Percentiles rank a stretch among this genome's conserved stretches.
These are phyloP conservation scores for Myanophis thanlyinensis DNA, from an alignment of 2,113 vertebrate genomes.

Conservation along the genomic window DNA sequence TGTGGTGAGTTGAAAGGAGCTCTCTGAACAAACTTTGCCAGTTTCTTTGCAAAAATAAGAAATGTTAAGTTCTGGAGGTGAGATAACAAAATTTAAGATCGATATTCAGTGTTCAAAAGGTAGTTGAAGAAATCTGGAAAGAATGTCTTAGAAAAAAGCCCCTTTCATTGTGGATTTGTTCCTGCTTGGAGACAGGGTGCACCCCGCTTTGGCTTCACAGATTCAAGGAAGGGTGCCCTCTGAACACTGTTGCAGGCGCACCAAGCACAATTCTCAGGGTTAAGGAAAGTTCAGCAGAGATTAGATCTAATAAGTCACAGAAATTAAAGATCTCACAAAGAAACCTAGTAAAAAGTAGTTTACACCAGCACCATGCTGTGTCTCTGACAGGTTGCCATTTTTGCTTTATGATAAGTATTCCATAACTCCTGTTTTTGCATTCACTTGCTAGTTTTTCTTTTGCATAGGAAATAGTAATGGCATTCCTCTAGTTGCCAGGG, in stretches of 20 bases:
- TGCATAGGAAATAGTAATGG: neutral
- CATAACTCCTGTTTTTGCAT: neutral
- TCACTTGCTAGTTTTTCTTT: neutral
- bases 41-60: neutral
- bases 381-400: neutral
- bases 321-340: neutral
- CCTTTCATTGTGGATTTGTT: neutral
- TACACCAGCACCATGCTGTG: neutral
- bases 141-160: neutral
- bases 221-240: neutral
- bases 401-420: neutral
- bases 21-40: neutral
- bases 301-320: neutral
- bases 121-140: neutral
- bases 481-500: neutral
- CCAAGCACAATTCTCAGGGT: neutral
- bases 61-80: neutral
- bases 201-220: neutral
- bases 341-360: neutral
- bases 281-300: neutral
- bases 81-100: neutral
- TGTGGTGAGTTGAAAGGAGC: conserved; percentile 78
- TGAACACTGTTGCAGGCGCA: neutral
- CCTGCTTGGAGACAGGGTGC: neutral
- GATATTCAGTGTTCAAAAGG: neutral